phyloP scores from a whole-genome alignment of 1,140 invertebrate genomes.

The Chironomus tepperi region DNA sequence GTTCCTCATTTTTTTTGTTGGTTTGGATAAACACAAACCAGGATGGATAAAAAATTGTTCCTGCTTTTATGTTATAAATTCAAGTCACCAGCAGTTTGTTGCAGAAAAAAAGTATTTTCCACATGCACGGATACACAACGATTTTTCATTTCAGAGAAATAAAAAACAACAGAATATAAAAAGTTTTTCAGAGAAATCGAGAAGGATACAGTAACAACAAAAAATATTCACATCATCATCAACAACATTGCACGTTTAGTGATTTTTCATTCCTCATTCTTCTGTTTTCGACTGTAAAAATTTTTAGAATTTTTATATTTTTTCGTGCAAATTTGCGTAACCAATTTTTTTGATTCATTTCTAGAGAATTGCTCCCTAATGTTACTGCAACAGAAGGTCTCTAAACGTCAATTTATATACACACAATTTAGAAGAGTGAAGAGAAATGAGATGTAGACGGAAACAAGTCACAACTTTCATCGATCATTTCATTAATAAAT shows the following conservation, averaged over 20 bases:
- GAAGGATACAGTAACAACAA: too few relatives aligned
- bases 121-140: conserved; percentile 6
- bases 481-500: neutral
- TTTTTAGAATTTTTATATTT: neutral
- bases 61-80: neutral
- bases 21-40: too few relatives aligned
- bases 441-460: neutral
- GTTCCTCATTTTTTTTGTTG: too few relatives aligned
- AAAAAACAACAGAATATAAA: neutral
- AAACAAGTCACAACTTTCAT: conserved; percentile 22
- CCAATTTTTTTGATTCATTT: neutral
- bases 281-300: neutral
- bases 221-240: too few relatives aligned
- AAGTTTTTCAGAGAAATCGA: too few relatives aligned
- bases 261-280: neutral
- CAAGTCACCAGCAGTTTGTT: conserved; percentile 5
- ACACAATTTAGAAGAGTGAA: too few relatives aligned
- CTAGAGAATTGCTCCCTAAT: neutral
- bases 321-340: conserved; percentile 4
- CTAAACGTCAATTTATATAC: too few relatives aligned
- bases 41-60: too few relatives aligned
- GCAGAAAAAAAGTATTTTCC: neutral
- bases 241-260: too few relatives aligned
- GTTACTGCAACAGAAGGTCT: too few relatives aligned
- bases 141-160: neutral